Evolutionary conservation across 2,888 invertebrate genomes (phyloP).

Genomic region (Leucophenga maculata): DNA sequence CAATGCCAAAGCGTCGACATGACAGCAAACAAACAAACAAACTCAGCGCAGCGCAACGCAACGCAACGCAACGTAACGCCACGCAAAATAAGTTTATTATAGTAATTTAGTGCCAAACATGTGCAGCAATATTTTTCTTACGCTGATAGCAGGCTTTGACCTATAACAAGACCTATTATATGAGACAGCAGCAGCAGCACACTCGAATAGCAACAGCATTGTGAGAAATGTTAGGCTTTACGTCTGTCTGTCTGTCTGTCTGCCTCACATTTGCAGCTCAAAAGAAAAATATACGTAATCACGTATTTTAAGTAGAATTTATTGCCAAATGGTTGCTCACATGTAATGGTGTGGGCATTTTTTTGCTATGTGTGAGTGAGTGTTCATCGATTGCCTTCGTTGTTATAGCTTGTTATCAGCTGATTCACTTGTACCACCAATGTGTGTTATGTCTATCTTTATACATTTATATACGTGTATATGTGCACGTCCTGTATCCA

Average conservation of each 20-base stretch:
- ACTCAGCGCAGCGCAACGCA: conserved; percentile 3
- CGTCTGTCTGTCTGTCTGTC: too few species aligned
- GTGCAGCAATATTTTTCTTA: conserved; percentile 49
- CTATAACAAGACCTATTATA: conserved; percentile 23
- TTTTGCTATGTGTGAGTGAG: background rate
- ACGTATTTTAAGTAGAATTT: conserved; percentile 52
- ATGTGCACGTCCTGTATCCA: too few species aligned
- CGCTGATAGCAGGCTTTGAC: conserved; percentile 30
- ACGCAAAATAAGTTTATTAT: conserved; percentile 56
- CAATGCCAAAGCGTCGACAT: too few species aligned
- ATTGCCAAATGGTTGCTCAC: conserved; percentile 30
- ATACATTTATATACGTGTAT: background rate
- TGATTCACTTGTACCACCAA: background rate
- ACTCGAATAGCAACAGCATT: conserved; percentile 17
- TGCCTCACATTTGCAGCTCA: too few species aligned
- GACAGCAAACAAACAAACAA: background rate
- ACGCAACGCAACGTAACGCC: conserved; percentile 14
- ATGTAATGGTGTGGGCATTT: conserved; percentile 30
- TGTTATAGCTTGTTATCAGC: background rate
- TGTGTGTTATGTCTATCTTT: background rate
- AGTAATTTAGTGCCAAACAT: conserved; percentile 61
- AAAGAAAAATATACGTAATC: conserved; percentile 40
- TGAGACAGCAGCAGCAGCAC: conserved; percentile 28
- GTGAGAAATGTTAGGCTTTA: background rate
- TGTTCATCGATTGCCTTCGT: conserved; percentile 11